Percentiles rank a stretch among this genome's conserved stretches.
Conservation (phyloP, 1,140 invertebrate genomes). For the Lasioglossum baleicum region DNA sequence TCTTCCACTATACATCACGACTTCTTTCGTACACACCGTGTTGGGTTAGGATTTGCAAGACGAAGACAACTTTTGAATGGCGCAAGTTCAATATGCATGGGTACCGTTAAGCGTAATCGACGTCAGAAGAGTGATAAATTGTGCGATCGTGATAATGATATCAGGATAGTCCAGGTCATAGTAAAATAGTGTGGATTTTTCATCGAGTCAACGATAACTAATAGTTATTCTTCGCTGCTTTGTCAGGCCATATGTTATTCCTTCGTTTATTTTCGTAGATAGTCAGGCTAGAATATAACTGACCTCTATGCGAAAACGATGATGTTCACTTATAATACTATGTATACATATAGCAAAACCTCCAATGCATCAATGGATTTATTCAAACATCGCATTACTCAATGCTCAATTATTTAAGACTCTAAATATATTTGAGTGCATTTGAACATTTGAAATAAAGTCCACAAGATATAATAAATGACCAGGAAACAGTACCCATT, state of each 20-base stretch:
- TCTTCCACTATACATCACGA: no score
- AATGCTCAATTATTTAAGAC: no score
- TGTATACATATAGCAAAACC: no score
- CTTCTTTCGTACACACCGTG: not conserved
- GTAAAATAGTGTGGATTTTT: not conserved
- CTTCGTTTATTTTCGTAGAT: not conserved
- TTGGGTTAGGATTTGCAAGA: not conserved
- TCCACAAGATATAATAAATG: no score
- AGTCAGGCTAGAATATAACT: not conserved
- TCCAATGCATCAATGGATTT: not conserved
- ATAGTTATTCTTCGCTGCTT: not conserved
- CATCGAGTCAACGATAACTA: not conserved
- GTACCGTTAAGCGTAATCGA: constrained; percentile 2
- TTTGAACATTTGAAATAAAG: no score
- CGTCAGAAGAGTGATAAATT: constrained; percentile 1
- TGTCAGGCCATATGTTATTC: not conserved
- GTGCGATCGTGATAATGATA: not conserved
- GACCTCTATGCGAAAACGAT: not conserved
- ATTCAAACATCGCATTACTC: no score
- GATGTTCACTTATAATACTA: not conserved
- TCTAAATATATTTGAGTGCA: no score
- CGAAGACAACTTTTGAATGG: not conserved
- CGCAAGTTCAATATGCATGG: not conserved
- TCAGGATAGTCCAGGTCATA: not conserved
- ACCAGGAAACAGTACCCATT: no score